Evolutionary conservation across 2,888 invertebrate species (phyloP).

Genomic region (Cerceris ruficornis): DNA sequence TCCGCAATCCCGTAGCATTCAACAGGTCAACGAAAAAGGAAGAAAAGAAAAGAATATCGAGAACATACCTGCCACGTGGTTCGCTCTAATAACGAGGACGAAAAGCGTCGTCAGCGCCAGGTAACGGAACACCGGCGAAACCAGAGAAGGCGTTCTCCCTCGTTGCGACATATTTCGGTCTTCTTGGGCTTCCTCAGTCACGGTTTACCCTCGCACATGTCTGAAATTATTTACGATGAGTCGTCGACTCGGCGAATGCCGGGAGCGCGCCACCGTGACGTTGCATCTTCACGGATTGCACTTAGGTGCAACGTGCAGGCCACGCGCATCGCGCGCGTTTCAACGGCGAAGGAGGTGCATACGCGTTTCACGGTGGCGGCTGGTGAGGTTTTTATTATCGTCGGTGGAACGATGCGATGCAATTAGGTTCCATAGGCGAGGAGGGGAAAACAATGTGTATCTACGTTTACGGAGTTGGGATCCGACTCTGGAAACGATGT

Average conservation of each 20-base stretch:
- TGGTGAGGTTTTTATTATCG: conserved; percentile 5
- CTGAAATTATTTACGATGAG: conserved; percentile 62
- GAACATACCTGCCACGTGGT: conserved; percentile 47
- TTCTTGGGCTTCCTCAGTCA: conserved; percentile 45
- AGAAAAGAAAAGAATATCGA: neutral
- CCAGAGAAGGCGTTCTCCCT: conserved; percentile 24
- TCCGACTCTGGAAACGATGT: conserved; percentile 23
- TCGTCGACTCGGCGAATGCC: conserved; percentile 27
- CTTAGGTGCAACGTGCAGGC: conserved; percentile 22
- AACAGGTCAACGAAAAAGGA: too few relatives aligned
- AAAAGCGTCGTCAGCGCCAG: conserved; percentile 18
- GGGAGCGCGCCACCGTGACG: conserved; percentile 36
- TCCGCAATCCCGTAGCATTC: too few relatives aligned
- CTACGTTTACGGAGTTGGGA: conserved; percentile 10
- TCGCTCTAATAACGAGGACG: conserved; percentile 21
- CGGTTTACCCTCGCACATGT: conserved; percentile 52
- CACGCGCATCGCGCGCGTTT: conserved; percentile 4
- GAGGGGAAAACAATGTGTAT: conserved; percentile 10
- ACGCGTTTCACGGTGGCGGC: too few relatives aligned
- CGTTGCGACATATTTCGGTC: conserved; percentile 50
- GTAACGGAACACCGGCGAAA: conserved; percentile 9
- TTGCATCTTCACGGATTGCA: conserved; percentile 33
- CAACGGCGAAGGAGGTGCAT: too few relatives aligned
- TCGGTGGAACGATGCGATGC: conserved; percentile 4
- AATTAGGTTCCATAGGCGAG: conserved; percentile 1